Conservation (phyloP, 1,140 invertebrate species). For the Homalodisca vitripennis region DNA sequence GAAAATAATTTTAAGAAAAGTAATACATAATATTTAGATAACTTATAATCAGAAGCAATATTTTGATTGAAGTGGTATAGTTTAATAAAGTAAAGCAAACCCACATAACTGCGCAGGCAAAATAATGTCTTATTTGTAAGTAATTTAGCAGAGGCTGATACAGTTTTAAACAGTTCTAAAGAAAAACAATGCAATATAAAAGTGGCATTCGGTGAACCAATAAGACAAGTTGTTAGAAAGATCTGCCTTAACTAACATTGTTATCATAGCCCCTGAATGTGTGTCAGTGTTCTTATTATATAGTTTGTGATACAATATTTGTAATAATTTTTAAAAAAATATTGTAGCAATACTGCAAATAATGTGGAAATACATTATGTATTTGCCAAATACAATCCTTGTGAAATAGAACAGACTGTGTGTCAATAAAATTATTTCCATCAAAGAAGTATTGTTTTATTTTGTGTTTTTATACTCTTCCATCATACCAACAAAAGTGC, state of each 20-base stretch:
- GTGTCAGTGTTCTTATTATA: slow-evolving; percentile 21
- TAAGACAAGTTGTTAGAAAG: neutral
- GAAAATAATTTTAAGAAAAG: neutral
- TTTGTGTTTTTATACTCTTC: too few species aligned
- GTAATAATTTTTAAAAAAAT: slow-evolving; percentile 24
- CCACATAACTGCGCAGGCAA: neutral
- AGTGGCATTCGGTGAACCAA: neutral
- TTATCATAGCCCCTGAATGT: neutral
- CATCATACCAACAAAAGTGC: too few species aligned
- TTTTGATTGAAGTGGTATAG: neutral
- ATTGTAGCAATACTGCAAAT: slow-evolving; percentile 18
- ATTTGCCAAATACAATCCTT: slow-evolving; percentile 18
- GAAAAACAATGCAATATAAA: neutral
- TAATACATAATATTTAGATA: neutral
- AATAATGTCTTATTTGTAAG: neutral
- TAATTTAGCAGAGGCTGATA: neutral
- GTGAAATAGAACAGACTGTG: neutral
- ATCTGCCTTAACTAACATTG: slow-evolving; percentile 12
- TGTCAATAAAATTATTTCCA: neutral
- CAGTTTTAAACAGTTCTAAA: too few species aligned
- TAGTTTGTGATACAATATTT: slow-evolving; percentile 25
- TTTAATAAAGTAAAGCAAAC: neutral
- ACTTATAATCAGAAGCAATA: neutral
- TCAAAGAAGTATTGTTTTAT: too few species aligned
- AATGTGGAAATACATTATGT: slow-evolving; percentile 17